A percentile compares a stretch with the other conserved stretches of the same genome.
phyloP scores from a whole-genome alignment of 2,113 vertebrate species.

The Origma solitaria region DNA sequence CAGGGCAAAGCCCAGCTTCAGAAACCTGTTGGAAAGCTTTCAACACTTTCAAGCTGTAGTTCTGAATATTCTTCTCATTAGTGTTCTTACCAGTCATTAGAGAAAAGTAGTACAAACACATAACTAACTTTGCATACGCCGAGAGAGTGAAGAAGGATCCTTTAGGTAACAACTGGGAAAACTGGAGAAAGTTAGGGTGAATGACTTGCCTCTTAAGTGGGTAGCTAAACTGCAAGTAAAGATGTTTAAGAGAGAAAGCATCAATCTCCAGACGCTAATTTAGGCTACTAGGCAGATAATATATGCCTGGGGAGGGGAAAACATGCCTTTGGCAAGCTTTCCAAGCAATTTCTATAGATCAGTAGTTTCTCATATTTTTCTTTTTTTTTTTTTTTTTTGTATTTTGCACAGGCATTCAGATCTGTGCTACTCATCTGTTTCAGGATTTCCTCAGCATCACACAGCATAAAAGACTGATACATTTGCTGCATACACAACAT shows the following conservation, averaged over 20 bases:
- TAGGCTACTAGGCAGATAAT: background rate
- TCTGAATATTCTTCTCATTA: background rate
- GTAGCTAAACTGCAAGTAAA: background rate
- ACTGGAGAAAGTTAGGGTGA: background rate
- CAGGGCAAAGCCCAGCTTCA: background rate
- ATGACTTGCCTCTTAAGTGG: background rate
- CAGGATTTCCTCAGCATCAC: background rate
- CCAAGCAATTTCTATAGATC: background rate
- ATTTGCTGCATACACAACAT: background rate
- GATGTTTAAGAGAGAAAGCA: background rate
- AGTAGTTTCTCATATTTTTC: background rate
- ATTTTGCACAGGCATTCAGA: background rate
- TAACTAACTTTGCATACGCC: background rate
- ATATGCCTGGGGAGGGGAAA: accelerated
- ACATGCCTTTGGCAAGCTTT: background rate
- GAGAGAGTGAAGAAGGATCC: background rate
- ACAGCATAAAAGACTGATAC: background rate
- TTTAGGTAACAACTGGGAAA: background rate
- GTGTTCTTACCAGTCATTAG: background rate
- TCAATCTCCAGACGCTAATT: background rate
- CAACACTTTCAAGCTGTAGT: background rate
- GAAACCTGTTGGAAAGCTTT: background rate
- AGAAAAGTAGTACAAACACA: background rate
- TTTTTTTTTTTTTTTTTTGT: too few relatives aligned
- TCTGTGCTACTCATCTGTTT: background rate